A percentile compares a stretch with the other conserved stretches of the same genome.
phyloP scores from a whole-genome alignment of 2,888 invertebrate species.

The Shargacucullia verbasci region DNA sequence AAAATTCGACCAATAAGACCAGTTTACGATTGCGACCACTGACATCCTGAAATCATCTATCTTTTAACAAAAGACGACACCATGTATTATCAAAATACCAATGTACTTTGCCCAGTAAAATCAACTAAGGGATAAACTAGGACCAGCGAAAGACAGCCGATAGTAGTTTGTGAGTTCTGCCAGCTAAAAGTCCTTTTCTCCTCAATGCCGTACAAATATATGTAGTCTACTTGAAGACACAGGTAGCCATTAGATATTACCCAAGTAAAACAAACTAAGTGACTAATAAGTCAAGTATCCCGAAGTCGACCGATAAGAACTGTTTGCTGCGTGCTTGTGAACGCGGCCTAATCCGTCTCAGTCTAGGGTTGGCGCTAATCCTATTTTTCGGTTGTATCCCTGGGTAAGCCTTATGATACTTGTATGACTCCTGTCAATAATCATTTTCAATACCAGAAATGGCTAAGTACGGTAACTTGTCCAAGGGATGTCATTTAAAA shows the following conservation, averaged over 20 bases:
- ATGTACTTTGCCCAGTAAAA: neutral
- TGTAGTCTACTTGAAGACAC: neutral
- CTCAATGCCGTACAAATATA: neutral
- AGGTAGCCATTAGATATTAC: conserved; percentile 12
- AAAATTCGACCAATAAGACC: no score
- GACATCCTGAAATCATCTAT: no score
- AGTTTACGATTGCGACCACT: no score
- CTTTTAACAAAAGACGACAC: no score
- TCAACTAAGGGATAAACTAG: neutral
- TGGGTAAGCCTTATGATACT: no score
- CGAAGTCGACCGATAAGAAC: conserved; percentile 55
- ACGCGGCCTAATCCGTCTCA: conserved; percentile 57
- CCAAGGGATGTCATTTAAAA: no score
- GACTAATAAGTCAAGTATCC: conserved; percentile 58
- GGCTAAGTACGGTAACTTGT: no score
- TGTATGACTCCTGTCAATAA: no score
- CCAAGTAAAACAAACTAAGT: conserved; percentile 36
- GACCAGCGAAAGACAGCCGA: neutral
- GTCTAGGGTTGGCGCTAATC: conserved; percentile 41
- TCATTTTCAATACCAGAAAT: no score
- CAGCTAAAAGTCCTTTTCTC: neutral
- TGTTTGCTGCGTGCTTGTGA: conserved; percentile 53
- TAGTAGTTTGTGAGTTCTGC: neutral
- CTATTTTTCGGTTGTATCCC: conserved; percentile 3
- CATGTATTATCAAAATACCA: no score